phyloP scores from a whole-genome alignment of 2,113 vertebrate genomes.

The Ondatra zibethicus region DNA sequence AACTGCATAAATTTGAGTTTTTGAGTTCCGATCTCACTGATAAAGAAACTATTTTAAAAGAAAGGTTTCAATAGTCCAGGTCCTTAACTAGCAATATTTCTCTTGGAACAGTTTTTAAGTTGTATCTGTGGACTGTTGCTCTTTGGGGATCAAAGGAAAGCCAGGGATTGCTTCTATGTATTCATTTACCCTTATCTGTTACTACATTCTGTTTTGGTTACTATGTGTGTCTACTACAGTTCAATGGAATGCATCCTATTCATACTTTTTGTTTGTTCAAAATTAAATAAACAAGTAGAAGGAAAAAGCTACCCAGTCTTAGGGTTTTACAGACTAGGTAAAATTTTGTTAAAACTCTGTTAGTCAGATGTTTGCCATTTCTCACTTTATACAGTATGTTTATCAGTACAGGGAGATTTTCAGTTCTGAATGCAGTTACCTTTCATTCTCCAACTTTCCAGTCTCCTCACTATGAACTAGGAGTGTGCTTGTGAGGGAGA shows the following conservation, averaged over 20 bases:
- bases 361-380: neutral
- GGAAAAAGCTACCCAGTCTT: neutral
- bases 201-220: neutral
- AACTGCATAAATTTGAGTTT: slow-evolving; percentile 43
- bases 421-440: neutral
- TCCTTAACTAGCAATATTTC: neutral
- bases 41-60: neutral
- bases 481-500: rapidly evolving
- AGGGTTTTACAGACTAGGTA: neutral
- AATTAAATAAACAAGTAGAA: neutral
- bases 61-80: slow-evolving; percentile 7
- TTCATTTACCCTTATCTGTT: neutral
- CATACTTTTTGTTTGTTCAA: neutral
- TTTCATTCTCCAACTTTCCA: neutral
- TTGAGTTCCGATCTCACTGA: neutral
- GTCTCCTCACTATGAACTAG: neutral
- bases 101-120: neutral
- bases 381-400: neutral
- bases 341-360: neutral
- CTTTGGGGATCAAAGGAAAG: neutral
- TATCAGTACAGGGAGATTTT: neutral
- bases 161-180: neutral
- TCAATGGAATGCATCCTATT: neutral
- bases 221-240: neutral
- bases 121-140: neutral